Evolutionary conservation across 2,113 vertebrate genomes (phyloP), one percentile per base, ranked within the genome.

Genomic region (Petaurus breviceps): DNA sequence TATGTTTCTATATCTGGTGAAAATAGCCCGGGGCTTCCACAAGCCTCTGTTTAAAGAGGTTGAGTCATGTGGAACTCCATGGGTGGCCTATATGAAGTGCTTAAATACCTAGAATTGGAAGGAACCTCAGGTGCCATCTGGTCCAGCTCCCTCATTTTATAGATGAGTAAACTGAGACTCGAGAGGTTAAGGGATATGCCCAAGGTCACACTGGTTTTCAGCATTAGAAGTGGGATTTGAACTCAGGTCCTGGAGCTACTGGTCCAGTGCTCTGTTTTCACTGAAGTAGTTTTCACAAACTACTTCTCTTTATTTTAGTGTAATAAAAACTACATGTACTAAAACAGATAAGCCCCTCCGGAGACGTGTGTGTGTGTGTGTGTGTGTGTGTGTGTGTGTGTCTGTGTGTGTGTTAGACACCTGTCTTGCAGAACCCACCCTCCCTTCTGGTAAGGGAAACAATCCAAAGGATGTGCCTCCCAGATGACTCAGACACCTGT

Each of bases 281-380:
- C 6, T 77, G 68, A 77, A 77, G 37, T 43, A 43, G 16, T 77
- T 77, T 77, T 77, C 68, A 77, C 37, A 77, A 43, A 77, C 96
- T 96, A 90, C 89, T 96, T 47, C 19, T 96, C 93, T 46, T 97
- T 92, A 91, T 49, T 97, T 95, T 77, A 46, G 25, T 84, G 92
- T 93, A 93, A 94, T 57, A 91, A 95, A 96, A 92, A 91, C 89
- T 53, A 8, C 84, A 24, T 51, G 51, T 25, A 51, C 51, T 43
- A 43, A 84, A 43, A 84, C 37, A 43, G 68, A 84, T 22, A 19
- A 9, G 0, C 23, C n/a, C 3, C 0, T 91, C 89, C 51, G n/a
- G n/a, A n/a, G n/a, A n/a, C n/a, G 23, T 54, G 61, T 61, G 31
- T 37, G 31, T 37, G 31, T 68, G 23, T 54, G 61, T 61, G 31